Percentiles rank a stretch among this genome's conserved stretches.
Evolutionary conservation across 1,140 invertebrate species (phyloP).

Genomic region (Achatina immaculata): DNA sequence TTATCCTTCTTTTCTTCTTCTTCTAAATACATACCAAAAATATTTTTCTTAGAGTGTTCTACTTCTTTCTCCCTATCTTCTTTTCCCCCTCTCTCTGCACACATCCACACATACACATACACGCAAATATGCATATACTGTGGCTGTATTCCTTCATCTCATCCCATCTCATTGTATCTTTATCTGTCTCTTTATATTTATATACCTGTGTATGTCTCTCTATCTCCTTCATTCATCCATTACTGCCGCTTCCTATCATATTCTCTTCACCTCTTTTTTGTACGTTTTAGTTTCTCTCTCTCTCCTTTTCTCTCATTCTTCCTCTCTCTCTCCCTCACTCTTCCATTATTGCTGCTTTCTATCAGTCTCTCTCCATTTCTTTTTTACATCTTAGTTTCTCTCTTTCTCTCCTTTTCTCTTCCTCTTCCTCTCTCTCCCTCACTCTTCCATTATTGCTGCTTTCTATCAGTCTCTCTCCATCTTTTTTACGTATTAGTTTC

Average conservation of each 20-base stretch:
- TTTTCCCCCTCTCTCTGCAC: no score
- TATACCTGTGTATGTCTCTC: no score
- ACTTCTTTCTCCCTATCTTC: no score
- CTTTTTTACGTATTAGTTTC: not conserved
- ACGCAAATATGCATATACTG: no score
- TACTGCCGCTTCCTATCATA: not conserved
- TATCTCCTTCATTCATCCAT: not conserved
- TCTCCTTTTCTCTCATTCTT: not conserved
- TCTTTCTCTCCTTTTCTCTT: not conserved
- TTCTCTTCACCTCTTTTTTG: not conserved
- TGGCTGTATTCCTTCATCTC: no score
- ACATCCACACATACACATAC: no score
- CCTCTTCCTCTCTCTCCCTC: constrained; percentile 8
- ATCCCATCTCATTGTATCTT: no score
- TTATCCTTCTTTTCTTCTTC: no score
- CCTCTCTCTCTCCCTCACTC: not conserved
- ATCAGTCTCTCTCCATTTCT: not conserved
- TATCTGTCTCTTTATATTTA: no score
- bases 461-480: no score
- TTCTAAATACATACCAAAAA: no score
- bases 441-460: not conserved
- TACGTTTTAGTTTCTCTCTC: not conserved
- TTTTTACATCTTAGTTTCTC: not conserved
- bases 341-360: not conserved
- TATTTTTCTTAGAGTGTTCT: no score